phyloP scores from a whole-genome alignment of 2,797 vertebrate genomes.

The Strix occidentalis region DNA sequence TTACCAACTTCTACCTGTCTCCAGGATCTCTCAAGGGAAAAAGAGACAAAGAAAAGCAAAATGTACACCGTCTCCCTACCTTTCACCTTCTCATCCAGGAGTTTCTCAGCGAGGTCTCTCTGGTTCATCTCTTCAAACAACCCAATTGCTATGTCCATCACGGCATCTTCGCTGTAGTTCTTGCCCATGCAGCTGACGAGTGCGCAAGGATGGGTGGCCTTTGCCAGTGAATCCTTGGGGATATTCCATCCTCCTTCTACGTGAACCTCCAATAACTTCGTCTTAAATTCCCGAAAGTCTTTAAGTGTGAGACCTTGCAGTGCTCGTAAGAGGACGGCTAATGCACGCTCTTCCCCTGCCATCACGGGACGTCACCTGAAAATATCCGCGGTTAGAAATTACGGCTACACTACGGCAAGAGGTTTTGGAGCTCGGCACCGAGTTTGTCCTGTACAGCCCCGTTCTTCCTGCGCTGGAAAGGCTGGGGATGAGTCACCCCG shows the following conservation, averaged over 20 bases:
- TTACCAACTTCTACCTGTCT: background rate
- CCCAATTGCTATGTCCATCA: background rate
- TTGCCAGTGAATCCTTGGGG: background rate
- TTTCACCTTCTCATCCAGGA: background rate
- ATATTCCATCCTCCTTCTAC: background rate
- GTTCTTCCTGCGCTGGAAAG: background rate
- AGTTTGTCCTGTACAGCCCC: background rate
- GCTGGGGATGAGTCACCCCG: background rate
- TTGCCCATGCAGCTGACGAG: background rate
- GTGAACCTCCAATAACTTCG: accelerated
- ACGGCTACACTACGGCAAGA: accelerated
- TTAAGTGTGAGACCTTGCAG: background rate
- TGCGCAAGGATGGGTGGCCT: accelerated
- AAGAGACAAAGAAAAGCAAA: background rate
- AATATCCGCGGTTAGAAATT: background rate
- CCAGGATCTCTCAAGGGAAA: background rate
- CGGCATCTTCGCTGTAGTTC: background rate
- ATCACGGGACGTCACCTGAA: background rate
- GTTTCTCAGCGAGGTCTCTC: background rate
- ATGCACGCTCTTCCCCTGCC: background rate
- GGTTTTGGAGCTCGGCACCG: background rate
- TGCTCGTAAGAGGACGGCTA: background rate
- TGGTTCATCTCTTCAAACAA: background rate
- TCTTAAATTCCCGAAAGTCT: background rate
- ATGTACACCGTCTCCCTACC: background rate